Evolutionary conservation across 2,797 vertebrate genomes (phyloP), one percentile per base, ranked within the genome.

Genomic region (Antrozous pallidus): DNA sequence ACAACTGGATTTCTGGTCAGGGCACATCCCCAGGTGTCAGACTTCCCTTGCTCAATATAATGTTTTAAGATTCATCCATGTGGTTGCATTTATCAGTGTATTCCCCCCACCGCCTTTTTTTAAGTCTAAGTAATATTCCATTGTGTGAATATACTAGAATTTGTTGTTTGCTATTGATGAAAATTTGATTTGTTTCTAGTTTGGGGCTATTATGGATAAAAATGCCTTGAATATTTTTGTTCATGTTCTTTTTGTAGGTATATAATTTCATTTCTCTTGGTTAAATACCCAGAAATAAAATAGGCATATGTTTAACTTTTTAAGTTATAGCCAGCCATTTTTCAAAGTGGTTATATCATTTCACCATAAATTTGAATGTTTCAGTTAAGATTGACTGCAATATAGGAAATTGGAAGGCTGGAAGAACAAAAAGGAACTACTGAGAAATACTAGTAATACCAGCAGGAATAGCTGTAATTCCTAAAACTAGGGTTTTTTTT

Each of bases 191-290:
- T 89, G 40, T 92, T 90, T 73, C 45, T 45, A 54, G 28, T 33
- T 88, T 70, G 54, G 6, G 20, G 7, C 28, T 71, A 22, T 71
- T 49, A n/a, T 54, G 18, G 85, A 61, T 73, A 83, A 82, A 93
- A 95, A 84, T 24, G 4, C 5, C 92, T 33, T 81, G n/a, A 78
- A n/a, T 9, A 58, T 58, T 83, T 92, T 95, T 79, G 7, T 90
- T 75, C 9, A 20, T 24, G 3, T 67, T 45, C 31, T 96, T 94
- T 94, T 78, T 89, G n/a, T 86, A 38, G 40, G 45, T 42, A 31
- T 90, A n/a, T 9, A 17, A 86, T 93, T 94, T 80, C 33, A 79
- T 80, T 93, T 93, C 22, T 79, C 28, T 63, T 42, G 31, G 47
- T 40, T 51, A 92, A 93, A 82, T 86, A 88, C 10, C 18, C 24